Conservation (phyloP, 2,888 invertebrate species). For the Phytoseiulus persimilis region DNA sequence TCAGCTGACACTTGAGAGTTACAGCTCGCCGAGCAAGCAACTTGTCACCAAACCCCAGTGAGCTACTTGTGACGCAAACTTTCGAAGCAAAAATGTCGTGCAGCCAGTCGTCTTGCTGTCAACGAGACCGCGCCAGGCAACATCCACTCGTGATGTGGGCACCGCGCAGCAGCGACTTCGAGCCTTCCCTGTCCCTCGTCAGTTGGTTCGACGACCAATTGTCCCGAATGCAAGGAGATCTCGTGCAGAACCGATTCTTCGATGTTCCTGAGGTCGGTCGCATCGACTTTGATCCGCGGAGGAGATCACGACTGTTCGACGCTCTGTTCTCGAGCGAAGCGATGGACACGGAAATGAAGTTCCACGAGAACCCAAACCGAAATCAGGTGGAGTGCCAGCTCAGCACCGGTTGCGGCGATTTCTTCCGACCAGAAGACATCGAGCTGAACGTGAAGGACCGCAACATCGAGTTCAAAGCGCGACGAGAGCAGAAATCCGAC, state of each 20-base stretch:
- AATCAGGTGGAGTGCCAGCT: conserved; percentile 27
- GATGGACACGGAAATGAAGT: background rate
- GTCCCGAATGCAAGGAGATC: conserved; percentile 22
- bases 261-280: background rate
- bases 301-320: conserved; percentile 17
- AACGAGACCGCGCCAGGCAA: background rate
- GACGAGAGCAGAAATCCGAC: conserved; percentile 13
- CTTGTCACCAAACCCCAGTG: no score
- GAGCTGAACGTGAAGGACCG: conserved; percentile 20
- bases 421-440: conserved; percentile 28
- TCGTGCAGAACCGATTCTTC: conserved; percentile 13
- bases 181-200: background rate
- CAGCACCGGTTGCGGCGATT: conserved; percentile 23
- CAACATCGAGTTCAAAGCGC: conserved; percentile 16
- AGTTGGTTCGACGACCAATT: conserved; percentile 33
- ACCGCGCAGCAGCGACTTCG: background rate
- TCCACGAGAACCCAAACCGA: conserved; percentile 5
- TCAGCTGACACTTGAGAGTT: background rate
- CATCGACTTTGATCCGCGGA: background rate
- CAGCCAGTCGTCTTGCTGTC: background rate
- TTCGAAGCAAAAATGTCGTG: background rate
- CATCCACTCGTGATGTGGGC: background rate
- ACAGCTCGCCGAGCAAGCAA: background rate
- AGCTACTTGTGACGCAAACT: no score
- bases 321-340: background rate